Conservation (phyloP, 2,888 invertebrate species). For the Amphipoea lucens region DNA sequence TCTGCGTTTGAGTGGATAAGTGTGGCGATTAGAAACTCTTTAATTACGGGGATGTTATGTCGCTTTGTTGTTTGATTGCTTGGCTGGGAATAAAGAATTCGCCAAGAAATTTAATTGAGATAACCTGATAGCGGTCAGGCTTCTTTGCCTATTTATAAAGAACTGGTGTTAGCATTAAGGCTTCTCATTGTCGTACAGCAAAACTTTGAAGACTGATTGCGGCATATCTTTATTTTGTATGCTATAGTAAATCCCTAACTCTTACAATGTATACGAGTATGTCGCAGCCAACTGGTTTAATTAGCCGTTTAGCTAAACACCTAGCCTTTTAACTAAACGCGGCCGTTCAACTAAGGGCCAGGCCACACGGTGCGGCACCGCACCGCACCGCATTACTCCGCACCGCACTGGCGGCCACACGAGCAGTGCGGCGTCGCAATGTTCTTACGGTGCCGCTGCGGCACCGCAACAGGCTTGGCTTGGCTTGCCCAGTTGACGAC, state of each 20-base stretch:
- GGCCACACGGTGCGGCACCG: too few relatives aligned
- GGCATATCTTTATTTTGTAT: constrained; percentile 13
- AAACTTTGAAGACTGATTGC: constrained; percentile 21
- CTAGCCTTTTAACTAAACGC: too few relatives aligned
- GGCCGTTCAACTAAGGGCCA: too few relatives aligned
- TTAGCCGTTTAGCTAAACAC: too few relatives aligned
- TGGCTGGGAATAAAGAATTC: constrained; percentile 50
- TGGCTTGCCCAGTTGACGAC: too few relatives aligned
- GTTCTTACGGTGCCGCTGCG: too few relatives aligned
- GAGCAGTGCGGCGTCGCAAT: too few relatives aligned
- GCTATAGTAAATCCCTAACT: background rate
- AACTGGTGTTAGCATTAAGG: background rate
- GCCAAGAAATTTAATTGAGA: constrained; percentile 27
- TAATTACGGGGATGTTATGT: constrained; percentile 67
- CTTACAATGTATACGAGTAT: background rate
- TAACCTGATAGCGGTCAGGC: constrained; percentile 27
- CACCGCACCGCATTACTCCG: too few relatives aligned
- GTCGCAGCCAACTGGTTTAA: too few relatives aligned
- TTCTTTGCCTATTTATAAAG: constrained; percentile 34
- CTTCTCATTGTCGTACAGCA: background rate
- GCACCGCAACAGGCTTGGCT: too few relatives aligned
- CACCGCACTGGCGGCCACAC: too few relatives aligned
- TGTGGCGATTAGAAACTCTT: constrained; percentile 66
- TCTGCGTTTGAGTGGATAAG: constrained; percentile 66
- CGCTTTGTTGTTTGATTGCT: constrained; percentile 63